phyloP scores from a whole-genome alignment of 2,113 vertebrate species.

The Tachysurus vachellii region DNA sequence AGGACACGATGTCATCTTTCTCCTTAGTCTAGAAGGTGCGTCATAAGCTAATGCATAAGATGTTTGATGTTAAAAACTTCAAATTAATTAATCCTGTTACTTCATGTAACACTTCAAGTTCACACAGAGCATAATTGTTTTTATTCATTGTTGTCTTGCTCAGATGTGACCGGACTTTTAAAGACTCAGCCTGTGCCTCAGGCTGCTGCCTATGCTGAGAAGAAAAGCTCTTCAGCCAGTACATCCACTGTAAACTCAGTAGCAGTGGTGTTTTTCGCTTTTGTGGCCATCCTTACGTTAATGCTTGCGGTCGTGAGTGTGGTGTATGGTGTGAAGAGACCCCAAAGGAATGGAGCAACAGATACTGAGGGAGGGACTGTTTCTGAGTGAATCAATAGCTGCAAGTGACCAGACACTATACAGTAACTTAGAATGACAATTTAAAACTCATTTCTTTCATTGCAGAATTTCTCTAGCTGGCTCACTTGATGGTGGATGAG shows the following conservation, averaged over 20 bases:
- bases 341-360: slow-evolving; percentile 27
- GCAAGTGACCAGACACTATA: not conserved
- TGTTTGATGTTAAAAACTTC: not conserved
- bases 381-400: slow-evolving; percentile 44
- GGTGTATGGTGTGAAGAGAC: slow-evolving; percentile 67
- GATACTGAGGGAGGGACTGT: not conserved
- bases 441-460: not conserved
- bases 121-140: not conserved
- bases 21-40: slow-evolving; percentile 82
- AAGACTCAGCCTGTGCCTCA: slow-evolving; percentile 45
- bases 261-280: slow-evolving; percentile 62
- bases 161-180: slow-evolving; percentile 80
- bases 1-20: slow-evolving; percentile 76
- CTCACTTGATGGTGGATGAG: not conserved
- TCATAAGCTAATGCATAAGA: not conserved
- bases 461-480: not conserved
- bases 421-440: not conserved
- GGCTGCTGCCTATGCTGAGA: not conserved
- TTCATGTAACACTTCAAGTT: not conserved
- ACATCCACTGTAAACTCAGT: slow-evolving; percentile 51
- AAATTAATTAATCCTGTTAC: not conserved
- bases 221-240: slow-evolving; percentile 56
- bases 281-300: slow-evolving; percentile 60
- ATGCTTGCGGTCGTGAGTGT: slow-evolving; percentile 66
- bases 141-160: not conserved